A percentile compares a stretch with the other conserved stretches of the same genome.
Conservation (phyloP, 2,113 vertebrate species). For the Ameiurus melas region DNA sequence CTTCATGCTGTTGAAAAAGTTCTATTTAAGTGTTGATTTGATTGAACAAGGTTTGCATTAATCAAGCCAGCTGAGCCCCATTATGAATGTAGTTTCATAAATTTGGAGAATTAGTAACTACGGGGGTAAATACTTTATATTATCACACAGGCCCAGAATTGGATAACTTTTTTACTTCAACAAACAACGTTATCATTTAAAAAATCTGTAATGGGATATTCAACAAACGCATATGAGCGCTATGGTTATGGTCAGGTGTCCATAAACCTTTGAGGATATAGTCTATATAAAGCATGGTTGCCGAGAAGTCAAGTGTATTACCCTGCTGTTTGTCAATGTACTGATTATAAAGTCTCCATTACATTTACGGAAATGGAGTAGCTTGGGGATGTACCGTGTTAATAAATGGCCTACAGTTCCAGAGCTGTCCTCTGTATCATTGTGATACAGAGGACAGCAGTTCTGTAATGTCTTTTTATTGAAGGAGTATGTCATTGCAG, state of each 20-base stretch:
- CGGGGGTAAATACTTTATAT: too few species aligned
- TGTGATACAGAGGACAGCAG: slow-evolving; percentile 16
- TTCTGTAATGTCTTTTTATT: neutral
- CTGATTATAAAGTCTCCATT: slow-evolving; percentile 60
- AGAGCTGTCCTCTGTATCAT: slow-evolving; percentile 12
- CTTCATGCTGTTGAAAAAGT: too few species aligned
- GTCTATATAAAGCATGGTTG: slow-evolving; percentile 63
- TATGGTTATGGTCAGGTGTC: neutral
- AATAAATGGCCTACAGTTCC: slow-evolving; percentile 25
- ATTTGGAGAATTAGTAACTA: too few species aligned
- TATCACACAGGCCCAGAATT: too few species aligned
- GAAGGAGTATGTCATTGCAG: slow-evolving; percentile 13
- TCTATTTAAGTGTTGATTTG: too few species aligned
- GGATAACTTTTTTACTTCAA: too few species aligned
- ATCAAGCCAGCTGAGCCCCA: too few species aligned
- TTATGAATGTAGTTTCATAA: too few species aligned
- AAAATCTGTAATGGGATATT: neutral
- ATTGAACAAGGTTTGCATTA: too few species aligned
- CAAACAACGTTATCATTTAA: too few species aligned
- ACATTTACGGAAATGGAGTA: slow-evolving; percentile 57
- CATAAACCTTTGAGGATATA: neutral
- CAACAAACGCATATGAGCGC: neutral
- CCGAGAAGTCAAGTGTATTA: slow-evolving; percentile 70
- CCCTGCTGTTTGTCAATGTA: slow-evolving; percentile 65
- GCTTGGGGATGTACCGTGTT: neutral